These are phyloP conservation scores for Acleris sparsana DNA, from an alignment of 2,888 invertebrate species.

Conservation along the genomic window DNA sequence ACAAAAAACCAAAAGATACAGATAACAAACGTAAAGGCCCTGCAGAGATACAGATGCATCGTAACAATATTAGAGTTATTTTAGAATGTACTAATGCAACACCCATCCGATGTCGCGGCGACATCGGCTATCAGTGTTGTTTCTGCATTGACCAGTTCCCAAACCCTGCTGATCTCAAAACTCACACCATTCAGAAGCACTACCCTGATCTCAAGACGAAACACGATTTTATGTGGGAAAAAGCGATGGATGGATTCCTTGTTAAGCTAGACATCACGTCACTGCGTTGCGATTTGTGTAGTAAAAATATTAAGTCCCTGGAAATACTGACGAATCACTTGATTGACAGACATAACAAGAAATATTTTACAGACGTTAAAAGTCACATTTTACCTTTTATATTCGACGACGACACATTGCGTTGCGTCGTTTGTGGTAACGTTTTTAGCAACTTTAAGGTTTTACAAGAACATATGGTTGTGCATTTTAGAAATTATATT, in stretches of 20 bases:
- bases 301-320: constrained; percentile 36
- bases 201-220: constrained; percentile 43
- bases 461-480: constrained; percentile 53
- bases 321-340: constrained; percentile 44
- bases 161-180: constrained; percentile 48
- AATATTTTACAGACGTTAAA: constrained; percentile 46
- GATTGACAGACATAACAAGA: constrained; percentile 41
- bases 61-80: constrained; percentile 30
- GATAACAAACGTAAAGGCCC: constrained; percentile 1
- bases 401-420: constrained; percentile 44
- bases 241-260: constrained; percentile 45
- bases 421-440: constrained; percentile 46
- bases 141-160: constrained; percentile 44
- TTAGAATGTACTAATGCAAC: constrained; percentile 38
- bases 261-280: constrained; percentile 51
- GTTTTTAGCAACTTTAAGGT: constrained; percentile 47
- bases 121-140: constrained; percentile 46
- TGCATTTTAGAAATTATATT: constrained; percentile 51
- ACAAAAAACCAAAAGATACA: neutral
- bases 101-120: constrained; percentile 44
- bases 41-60: constrained; percentile 13
- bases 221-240: constrained; percentile 48
- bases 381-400: constrained; percentile 54
- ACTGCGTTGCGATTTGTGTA: constrained; percentile 46
- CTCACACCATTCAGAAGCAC: constrained; percentile 47